phyloP scores from a whole-genome alignment of 2,888 invertebrate species.

The Caenorhabditis doughertyi region DNA sequence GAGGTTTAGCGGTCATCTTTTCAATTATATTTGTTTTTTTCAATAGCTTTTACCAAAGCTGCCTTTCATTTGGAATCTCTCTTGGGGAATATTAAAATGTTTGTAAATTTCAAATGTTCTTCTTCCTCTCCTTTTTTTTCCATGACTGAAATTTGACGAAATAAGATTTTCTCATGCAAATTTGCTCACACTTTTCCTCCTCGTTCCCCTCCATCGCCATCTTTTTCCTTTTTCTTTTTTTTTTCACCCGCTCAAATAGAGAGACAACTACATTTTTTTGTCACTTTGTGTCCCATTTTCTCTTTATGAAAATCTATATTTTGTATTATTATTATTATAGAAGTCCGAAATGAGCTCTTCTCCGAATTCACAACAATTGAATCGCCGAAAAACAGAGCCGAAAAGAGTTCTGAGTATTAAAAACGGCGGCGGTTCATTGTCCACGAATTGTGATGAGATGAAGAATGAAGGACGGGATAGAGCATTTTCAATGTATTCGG shows the following conservation, averaged over 20 bases:
- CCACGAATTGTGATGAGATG: slow-evolving; percentile 10
- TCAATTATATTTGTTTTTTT: too few species aligned
- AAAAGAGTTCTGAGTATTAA: slow-evolving; percentile 43
- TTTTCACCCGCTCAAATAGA: not conserved
- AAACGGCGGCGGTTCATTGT: slow-evolving; percentile 44
- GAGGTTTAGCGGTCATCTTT: too few species aligned
- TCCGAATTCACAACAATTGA: slow-evolving; percentile 38
- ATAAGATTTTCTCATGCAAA: slow-evolving; percentile 50
- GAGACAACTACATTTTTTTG: not conserved
- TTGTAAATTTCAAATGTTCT: too few species aligned
- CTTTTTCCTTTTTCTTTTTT: not conserved
- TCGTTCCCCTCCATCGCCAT: not conserved
- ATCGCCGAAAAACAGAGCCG: slow-evolving; percentile 67
- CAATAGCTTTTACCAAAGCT: too few species aligned
- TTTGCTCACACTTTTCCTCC: slow-evolving; percentile 21
- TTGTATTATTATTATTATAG: not conserved
- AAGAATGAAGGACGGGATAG: slow-evolving; percentile 57
- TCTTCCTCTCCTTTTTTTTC: not conserved
- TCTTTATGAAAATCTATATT: not conserved
- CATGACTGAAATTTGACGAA: slow-evolving; percentile 13
- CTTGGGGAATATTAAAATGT: too few species aligned
- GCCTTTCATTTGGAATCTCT: too few species aligned
- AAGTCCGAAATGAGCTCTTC: slow-evolving; percentile 4
- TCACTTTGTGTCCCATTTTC: not conserved
- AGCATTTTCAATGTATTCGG: slow-evolving; percentile 70